Conservation (phyloP, 1,140 invertebrate genomes). For the Phymastichus coffea region DNA sequence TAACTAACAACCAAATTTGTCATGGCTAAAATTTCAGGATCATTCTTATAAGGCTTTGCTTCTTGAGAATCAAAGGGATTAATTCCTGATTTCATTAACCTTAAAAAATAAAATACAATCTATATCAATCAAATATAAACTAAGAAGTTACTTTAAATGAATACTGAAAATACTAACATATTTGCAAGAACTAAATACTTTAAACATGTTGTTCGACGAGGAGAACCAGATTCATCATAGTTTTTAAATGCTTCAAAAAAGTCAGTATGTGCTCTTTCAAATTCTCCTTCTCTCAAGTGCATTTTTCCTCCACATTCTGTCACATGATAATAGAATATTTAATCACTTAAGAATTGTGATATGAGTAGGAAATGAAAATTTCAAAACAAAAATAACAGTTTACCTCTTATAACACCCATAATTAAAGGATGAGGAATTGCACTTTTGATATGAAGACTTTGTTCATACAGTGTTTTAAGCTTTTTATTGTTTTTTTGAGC, state of each 20-base stretch:
- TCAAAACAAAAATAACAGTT: constrained; percentile 14
- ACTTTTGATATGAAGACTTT: constrained; percentile 97
- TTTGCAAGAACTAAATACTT: constrained; percentile 99
- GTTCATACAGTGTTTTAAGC: constrained; percentile 96
- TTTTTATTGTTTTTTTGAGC: constrained; percentile 99
- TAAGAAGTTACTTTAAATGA: constrained; percentile 9
- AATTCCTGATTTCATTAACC: constrained; percentile 99
- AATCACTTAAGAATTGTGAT: constrained; percentile 4
- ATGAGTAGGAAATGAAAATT: constrained; percentile 16
- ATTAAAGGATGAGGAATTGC: constrained; percentile 99
- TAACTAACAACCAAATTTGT: constrained; percentile 98
- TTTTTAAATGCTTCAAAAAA: constrained; percentile 99
- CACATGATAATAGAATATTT: constrained; percentile 29
- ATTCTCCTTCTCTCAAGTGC: constrained; percentile 98
- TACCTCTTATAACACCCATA: constrained; percentile 98
- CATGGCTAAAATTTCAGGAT: constrained; percentile 99
- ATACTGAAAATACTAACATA: constrained; percentile 69
- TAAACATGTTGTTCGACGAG: constrained; percentile 92
- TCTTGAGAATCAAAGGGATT: constrained; percentile 99
- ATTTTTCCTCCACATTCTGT: constrained; percentile 99
- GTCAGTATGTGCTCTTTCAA: constrained; percentile 98
- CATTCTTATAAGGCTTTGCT: constrained; percentile 99
- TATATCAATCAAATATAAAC: constrained; percentile 12
- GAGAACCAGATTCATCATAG: constrained; percentile 99
- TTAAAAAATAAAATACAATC: constrained; percentile 48